phyloP scores from a whole-genome alignment of 2,888 invertebrate genomes.

The Apodemia duryi region DNA sequence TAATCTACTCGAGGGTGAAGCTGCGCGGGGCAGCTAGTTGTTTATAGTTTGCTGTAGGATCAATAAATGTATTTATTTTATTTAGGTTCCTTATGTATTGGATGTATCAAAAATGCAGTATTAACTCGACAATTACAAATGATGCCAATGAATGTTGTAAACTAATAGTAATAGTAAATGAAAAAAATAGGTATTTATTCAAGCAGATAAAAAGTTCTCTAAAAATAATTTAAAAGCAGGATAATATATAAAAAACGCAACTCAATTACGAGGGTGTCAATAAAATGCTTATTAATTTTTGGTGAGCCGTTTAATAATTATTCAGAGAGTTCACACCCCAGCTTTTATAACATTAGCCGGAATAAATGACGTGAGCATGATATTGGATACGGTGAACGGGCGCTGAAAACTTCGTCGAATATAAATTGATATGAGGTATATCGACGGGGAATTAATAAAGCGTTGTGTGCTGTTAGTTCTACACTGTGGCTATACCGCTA shows the following conservation, averaged over 20 bases:
- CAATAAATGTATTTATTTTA: no score
- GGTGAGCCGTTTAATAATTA: not conserved
- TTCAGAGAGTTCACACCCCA: not conserved
- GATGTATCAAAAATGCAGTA: no score
- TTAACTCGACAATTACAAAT: no score
- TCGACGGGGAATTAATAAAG: not conserved
- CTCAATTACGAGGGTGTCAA: not conserved
- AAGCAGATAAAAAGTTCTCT: no score
- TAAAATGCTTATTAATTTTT: constrained; percentile 9
- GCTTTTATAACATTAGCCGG: constrained; percentile 8
- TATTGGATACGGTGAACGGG: not conserved
- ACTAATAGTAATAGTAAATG: no score
- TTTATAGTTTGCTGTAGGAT: no score
- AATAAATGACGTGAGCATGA: constrained; percentile 7
- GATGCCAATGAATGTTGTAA: no score
- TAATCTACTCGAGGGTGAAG: no score
- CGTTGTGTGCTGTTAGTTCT: not conserved
- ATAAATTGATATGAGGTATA: constrained; percentile 1
- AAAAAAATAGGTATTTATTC: no score
- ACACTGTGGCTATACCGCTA: not conserved
- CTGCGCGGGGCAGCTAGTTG: no score
- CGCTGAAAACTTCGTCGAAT: not conserved
- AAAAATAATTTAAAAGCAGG: no score
- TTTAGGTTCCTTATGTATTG: no score
- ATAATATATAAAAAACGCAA: not conserved